Base-by-base conservation (phyloP, 2,888 invertebrate species). In the Nematopogon swammerdamellus region DNA sequence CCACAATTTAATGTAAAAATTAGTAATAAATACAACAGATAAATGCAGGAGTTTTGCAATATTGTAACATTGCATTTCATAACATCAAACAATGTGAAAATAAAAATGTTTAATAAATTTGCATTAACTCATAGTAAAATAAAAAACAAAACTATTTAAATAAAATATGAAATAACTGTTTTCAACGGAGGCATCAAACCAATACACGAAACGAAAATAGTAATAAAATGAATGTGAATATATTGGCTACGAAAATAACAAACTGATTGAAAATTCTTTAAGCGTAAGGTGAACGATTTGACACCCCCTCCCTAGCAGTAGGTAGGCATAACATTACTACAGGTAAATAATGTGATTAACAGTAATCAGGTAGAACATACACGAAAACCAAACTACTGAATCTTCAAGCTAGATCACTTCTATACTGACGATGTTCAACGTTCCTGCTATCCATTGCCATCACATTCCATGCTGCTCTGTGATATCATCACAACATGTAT, bases 1-100 rank as follows among this genome's bases (percentile, higher is more conserved):
- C 84, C 84, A 84, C 83, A 84, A 83, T 84, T 81, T 84, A 85
- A 85, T 84, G 83, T 84, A 84, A 85, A 84, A 84, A 85, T 83
- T 84, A 84, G 84, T 84, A 83, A 84, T 80, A 84, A 83, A 82
- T 83, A 80, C 80, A 81, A 80, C 80, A 80, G 80, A 82, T 83
- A 84, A 84, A 84, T 84, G 84, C 84, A 82, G 81, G 81, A 80
- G 76, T 81, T n/a, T 82, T 81, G 81, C 81, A 81, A 77, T 72
- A 72, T 76, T 77, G 73, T 72, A 76, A 73, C 73, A 75, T 77
- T 80, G 80, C 81, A 79, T 76, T 80, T 79, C 73, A 80, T 80
- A 79, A 79, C 79, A 80, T 80, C 76, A 74, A 77, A 77, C 76
- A 77, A 80, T 79, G 77, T 79, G 80, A 77, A 79, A 79, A 17